Conservation (phyloP, 1,140 invertebrate genomes). For the Chironomus striatipennis region DNA sequence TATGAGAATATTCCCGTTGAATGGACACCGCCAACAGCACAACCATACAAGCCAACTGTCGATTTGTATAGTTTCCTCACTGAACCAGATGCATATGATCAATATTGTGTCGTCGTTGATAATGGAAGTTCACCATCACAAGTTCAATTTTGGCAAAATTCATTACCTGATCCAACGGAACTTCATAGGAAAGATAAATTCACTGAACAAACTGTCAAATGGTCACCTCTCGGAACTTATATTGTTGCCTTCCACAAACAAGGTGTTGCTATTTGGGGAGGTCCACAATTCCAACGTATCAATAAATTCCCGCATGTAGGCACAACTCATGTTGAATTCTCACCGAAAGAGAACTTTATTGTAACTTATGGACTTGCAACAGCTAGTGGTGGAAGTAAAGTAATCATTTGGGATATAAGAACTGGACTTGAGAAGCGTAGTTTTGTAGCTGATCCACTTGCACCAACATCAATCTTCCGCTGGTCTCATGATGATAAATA, state of each 20-base stretch:
- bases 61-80: slow-evolving; percentile 87
- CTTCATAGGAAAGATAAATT: slow-evolving; percentile 66
- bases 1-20: slow-evolving; percentile 86
- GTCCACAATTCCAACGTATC: slow-evolving; percentile 84
- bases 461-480: slow-evolving; percentile 86
- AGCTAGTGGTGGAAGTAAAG: slow-evolving; percentile 60
- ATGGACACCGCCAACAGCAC: slow-evolving; percentile 81
- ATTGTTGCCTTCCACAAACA: slow-evolving; percentile 90
- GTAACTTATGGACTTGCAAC: slow-evolving; percentile 77
- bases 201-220: slow-evolving; percentile 82
- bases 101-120: slow-evolving; percentile 84
- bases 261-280: slow-evolving; percentile 96
- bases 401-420: slow-evolving; percentile 92
- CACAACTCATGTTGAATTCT: slow-evolving; percentile 95
- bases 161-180: slow-evolving; percentile 73
- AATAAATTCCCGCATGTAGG: slow-evolving; percentile 83
- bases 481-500: slow-evolving; percentile 98
- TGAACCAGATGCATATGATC: slow-evolving; percentile 91
- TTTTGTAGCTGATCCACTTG: slow-evolving; percentile 73
- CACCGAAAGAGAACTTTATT: slow-evolving; percentile 93
- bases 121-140: slow-evolving; percentile 55
- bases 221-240: slow-evolving; percentile 96
- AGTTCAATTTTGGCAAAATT: slow-evolving; percentile 85
- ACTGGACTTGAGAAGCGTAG: slow-evolving; percentile 86
- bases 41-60: slow-evolving; percentile 77